Evolutionary conservation across 2,888 invertebrate species (phyloP).

Genomic region (Lochmaea crataegi): DNA sequence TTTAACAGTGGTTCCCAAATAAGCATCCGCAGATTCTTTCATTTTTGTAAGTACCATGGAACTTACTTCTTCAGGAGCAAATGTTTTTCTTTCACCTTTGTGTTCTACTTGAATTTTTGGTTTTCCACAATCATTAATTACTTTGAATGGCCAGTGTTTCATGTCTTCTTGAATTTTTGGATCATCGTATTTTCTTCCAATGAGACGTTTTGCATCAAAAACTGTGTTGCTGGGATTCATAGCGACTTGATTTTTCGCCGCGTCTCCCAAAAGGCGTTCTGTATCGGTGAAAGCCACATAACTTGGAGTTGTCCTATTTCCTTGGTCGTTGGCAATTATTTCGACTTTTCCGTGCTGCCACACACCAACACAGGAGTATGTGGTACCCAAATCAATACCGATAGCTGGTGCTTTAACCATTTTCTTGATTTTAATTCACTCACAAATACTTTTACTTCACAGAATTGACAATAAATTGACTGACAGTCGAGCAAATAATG

Average conservation of each 20-base stretch:
- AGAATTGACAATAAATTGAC: not conserved
- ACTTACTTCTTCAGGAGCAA: slow-evolving; percentile 78
- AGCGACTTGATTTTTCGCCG: slow-evolving; percentile 78
- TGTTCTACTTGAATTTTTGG: slow-evolving; percentile 77
- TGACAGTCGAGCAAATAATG: slow-evolving; percentile 55
- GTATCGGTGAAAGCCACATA: slow-evolving; percentile 80
- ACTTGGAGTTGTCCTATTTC: slow-evolving; percentile 86
- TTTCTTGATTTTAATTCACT: slow-evolving; percentile 13
- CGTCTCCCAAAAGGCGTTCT: slow-evolving; percentile 76
- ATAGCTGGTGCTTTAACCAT: slow-evolving; percentile 68
- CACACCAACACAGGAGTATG: slow-evolving; percentile 86
- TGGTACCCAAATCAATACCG: slow-evolving; percentile 89
- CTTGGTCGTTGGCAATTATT: slow-evolving; percentile 87
- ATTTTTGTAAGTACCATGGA: slow-evolving; percentile 72
- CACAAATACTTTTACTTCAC: slow-evolving; percentile 9
- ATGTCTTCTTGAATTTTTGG: slow-evolving; percentile 81
- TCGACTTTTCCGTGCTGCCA: slow-evolving; percentile 87
- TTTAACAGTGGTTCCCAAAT: slow-evolving; percentile 70
- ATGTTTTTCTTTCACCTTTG: slow-evolving; percentile 73
- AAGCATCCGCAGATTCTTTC: slow-evolving; percentile 55
- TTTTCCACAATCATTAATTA: slow-evolving; percentile 73
- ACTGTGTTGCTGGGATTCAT: slow-evolving; percentile 81
- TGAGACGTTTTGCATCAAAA: slow-evolving; percentile 78
- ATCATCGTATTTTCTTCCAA: slow-evolving; percentile 83
- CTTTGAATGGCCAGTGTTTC: slow-evolving; percentile 87